Conservation (phyloP, 2,113 vertebrate genomes). For the Cryptomyrus ogoouensis region DNA sequence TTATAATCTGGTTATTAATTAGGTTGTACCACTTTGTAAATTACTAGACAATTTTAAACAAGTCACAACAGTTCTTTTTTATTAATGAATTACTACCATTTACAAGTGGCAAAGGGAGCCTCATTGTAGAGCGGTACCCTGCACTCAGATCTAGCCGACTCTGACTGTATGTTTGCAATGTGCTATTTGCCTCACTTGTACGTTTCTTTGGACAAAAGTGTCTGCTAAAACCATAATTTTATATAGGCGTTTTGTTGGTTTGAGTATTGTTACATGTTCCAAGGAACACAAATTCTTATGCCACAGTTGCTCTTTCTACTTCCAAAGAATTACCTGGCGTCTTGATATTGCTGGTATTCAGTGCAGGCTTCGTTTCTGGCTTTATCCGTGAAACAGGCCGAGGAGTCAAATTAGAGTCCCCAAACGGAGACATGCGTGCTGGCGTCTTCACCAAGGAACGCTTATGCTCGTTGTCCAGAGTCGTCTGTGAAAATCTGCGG, state of each 20-base stretch:
- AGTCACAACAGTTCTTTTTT: too few species aligned
- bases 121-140: too few species aligned
- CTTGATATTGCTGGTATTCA: conserved; percentile 43
- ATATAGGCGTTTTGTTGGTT: neutral
- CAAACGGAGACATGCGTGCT: conserved; percentile 65
- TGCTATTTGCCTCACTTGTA: neutral
- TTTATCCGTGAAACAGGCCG: conserved; percentile 25
- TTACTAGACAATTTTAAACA: too few species aligned
- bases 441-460: conserved; percentile 81
- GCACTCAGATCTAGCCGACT: neutral
- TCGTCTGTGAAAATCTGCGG: conserved; percentile 78
- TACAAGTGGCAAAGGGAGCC: neutral
- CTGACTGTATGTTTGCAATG: neutral
- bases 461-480: conserved; percentile 79
- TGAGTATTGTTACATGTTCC: neutral
- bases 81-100: too few species aligned
- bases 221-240: neutral
- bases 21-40: too few species aligned
- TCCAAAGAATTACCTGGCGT: conserved; percentile 37
- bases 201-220: neutral
- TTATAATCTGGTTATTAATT: too few species aligned
- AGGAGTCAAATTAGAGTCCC: conserved; percentile 44
- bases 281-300: neutral
- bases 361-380: neutral
- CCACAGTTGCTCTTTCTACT: neutral